Conservation (phyloP, 1,140 invertebrate species). For the Fopius arisanus region DNA sequence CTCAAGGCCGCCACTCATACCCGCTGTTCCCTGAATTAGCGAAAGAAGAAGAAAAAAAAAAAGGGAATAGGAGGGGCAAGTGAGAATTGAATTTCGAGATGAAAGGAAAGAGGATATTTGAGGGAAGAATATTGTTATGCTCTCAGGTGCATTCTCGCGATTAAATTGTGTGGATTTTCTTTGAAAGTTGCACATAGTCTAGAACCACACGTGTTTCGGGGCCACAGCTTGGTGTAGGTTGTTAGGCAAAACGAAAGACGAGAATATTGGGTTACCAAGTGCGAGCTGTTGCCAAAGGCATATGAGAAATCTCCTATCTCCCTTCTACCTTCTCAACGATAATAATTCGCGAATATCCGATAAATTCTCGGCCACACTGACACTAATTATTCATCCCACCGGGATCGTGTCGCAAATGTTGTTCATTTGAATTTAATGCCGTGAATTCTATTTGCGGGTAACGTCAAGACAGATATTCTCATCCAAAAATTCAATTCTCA, state of each 20-base stretch:
- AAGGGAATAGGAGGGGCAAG: no score
- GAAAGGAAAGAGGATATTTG: neutral
- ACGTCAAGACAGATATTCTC: neutral
- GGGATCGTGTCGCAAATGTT: neutral
- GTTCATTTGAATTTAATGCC: neutral
- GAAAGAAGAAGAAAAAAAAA: neutral
- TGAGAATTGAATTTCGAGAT: neutral
- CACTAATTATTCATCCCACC: neutral
- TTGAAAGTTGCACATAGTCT: constrained; percentile 10
- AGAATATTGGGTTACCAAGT: neutral
- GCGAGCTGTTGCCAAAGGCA: neutral
- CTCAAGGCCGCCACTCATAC: neutral
- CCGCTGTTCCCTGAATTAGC: neutral
- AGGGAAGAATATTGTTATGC: neutral
- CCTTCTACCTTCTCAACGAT: neutral
- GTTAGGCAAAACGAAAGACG: constrained; percentile 4
- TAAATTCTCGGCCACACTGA: neutral
- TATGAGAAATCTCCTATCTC: neutral
- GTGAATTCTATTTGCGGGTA: no score
- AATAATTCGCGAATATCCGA: neutral
- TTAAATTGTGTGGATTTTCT: neutral
- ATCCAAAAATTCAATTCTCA: neutral
- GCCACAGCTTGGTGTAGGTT: neutral
- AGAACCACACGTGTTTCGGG: constrained; percentile 7
- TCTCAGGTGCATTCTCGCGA: neutral